Conservation (phyloP, 1,140 invertebrate species). For the Colletes latitarsis region DNA sequence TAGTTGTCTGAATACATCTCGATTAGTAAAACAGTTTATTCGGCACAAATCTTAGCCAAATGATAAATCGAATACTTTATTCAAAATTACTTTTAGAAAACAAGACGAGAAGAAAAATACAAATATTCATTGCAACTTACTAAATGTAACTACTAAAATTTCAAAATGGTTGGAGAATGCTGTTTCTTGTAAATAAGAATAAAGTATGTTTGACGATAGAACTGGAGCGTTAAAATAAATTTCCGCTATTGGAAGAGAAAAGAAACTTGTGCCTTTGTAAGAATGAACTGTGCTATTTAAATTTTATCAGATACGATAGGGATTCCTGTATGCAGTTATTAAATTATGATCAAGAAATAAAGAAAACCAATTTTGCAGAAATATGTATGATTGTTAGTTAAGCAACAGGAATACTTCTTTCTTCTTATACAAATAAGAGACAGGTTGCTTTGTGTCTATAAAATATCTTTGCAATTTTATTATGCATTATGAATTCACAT, state of each 20-base stretch:
- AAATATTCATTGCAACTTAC: too few species aligned
- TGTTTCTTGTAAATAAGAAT: background rate
- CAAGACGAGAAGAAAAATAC: too few species aligned
- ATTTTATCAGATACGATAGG: conserved; percentile 41
- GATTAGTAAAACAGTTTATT: too few species aligned
- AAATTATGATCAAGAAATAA: conserved; percentile 24
- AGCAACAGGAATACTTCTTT: conserved; percentile 34
- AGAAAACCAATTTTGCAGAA: background rate
- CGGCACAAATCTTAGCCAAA: too few species aligned
- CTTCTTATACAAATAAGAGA: conserved; percentile 17
- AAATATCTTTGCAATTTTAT: conserved; percentile 42
- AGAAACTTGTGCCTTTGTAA: conserved; percentile 68
- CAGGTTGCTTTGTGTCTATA: conserved; percentile 40
- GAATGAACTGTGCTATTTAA: conserved; percentile 56
- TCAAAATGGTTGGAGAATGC: background rate
- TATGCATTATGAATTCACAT: conserved; percentile 34
- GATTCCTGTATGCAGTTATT: conserved; percentile 29
- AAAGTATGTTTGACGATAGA: conserved; percentile 5
- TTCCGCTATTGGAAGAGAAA: conserved; percentile 36
- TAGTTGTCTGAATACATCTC: too few species aligned
- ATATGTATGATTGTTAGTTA: conserved; percentile 16
- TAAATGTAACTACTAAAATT: background rate
- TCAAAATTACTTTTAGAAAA: too few species aligned
- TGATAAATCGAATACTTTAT: too few species aligned
- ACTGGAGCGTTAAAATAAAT: conserved; percentile 23